A percentile compares a stretch with the other conserved stretches of the same genome.
Conservation (phyloP, 2,888 invertebrate species). For the Callimorpha dominula region DNA sequence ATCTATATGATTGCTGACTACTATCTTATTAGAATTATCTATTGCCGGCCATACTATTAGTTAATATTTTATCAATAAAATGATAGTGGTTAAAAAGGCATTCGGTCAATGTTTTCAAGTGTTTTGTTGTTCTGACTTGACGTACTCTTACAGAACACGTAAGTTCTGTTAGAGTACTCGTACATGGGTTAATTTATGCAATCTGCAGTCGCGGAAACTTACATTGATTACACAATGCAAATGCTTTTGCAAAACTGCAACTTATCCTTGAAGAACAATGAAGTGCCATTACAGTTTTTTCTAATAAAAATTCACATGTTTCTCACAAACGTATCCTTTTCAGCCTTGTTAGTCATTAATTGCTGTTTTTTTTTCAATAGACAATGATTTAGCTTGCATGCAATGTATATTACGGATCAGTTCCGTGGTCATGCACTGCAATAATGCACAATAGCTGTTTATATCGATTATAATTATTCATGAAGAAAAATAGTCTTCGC, state of each 20-base stretch:
- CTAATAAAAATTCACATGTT: constrained; percentile 76
- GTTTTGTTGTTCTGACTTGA: background rate
- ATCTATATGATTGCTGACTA: no score
- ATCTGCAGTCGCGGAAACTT: constrained; percentile 70
- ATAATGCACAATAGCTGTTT: constrained; percentile 43
- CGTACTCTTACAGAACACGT: background rate
- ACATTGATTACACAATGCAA: constrained; percentile 50
- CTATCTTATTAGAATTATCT: no score
- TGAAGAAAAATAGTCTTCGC: background rate
- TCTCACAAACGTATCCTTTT: constrained; percentile 68
- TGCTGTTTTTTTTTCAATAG: constrained; percentile 42
- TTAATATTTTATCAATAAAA: no score
- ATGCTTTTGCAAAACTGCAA: constrained; percentile 70
- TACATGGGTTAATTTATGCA: background rate
- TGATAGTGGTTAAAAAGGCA: background rate
- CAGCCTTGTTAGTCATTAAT: constrained; percentile 53
- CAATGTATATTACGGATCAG: constrained; percentile 35
- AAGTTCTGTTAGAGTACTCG: constrained; percentile 4
- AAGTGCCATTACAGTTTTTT: constrained; percentile 73
- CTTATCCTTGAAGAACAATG: constrained; percentile 83
- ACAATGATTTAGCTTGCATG: constrained; percentile 46
- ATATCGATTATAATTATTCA: constrained; percentile 14
- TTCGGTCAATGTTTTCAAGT: background rate
- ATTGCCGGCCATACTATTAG: no score
- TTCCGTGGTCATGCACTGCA: constrained; percentile 52